These are phyloP conservation scores for Zygaena filipendulae DNA, from an alignment of 2,888 invertebrate species.

Conservation along the genomic window DNA sequence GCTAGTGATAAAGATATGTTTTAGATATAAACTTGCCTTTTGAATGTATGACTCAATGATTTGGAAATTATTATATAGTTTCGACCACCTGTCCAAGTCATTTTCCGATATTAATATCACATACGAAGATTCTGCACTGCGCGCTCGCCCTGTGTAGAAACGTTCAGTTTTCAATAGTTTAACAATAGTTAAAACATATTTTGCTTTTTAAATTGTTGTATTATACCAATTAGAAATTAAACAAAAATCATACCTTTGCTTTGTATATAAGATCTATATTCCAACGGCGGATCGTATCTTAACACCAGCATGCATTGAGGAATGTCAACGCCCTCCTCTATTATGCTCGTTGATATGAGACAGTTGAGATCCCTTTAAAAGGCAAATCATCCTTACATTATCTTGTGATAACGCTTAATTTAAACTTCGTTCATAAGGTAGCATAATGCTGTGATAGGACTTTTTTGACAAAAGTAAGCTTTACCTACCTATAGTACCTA, in stretches of 20 bases:
- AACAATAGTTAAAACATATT: not conserved
- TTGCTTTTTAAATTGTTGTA: too few relatives aligned
- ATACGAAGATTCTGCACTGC: constrained; percentile 71
- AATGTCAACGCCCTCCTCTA: constrained; percentile 93
- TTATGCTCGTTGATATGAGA: constrained; percentile 73
- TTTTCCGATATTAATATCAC: constrained; percentile 57
- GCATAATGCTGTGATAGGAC: too few relatives aligned
- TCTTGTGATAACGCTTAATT: not conserved
- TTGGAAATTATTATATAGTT: constrained; percentile 49
- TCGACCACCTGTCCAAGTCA: constrained; percentile 28
- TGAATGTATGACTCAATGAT: constrained; percentile 66
- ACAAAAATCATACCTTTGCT: constrained; percentile 78
- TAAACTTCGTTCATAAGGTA: not conserved
- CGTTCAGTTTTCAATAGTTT: too few relatives aligned
- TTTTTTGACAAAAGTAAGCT: too few relatives aligned
- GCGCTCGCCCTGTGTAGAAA: constrained; percentile 80
- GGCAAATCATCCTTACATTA: constrained; percentile 1
- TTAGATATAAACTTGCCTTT: constrained; percentile 29
- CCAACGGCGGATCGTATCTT: constrained; percentile 75
- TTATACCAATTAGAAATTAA: too few relatives aligned
- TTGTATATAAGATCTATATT: constrained; percentile 87
- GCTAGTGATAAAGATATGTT: too few relatives aligned
- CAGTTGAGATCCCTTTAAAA: constrained; percentile 52
- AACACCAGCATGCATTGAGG: constrained; percentile 84
- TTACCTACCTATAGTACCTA: not conserved